These are phyloP conservation scores for Arion vulgaris DNA, from an alignment of 1,140 invertebrate species.

Conservation along the genomic window DNA sequence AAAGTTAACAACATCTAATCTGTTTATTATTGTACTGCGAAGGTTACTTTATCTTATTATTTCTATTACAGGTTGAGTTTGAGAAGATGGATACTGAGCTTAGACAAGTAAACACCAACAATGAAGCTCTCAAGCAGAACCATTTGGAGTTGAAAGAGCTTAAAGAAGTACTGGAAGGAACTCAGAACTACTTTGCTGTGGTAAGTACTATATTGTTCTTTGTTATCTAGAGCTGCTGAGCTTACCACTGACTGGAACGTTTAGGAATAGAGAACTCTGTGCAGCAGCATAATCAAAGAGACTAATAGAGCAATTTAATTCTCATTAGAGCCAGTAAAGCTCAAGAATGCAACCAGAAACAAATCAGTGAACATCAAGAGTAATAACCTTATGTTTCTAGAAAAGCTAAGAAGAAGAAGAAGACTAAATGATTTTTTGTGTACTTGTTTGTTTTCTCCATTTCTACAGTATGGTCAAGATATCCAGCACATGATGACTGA, in stretches of 20 bases:
- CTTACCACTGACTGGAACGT: not conserved
- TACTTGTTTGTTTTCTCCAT: no score
- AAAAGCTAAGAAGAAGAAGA: no score
- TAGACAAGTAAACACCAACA: conserved; percentile 86
- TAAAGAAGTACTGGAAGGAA: conserved; percentile 93
- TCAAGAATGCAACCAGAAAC: not conserved
- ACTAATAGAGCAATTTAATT: not conserved
- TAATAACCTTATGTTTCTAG: no score
- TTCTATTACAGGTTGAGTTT: conserved; percentile 60
- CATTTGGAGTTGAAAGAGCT: conserved; percentile 94
- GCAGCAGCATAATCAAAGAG: not conserved
- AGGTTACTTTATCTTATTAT: no score
- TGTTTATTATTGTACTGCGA: no score
- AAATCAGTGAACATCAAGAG: no score
- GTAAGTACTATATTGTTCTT: conserved; percentile 75
- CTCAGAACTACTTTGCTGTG: conserved; percentile 93
- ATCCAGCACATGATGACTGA: conserved; percentile 59
- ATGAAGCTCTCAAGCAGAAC: conserved; percentile 93
- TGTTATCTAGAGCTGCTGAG: no score
- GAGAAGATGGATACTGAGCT: conserved; percentile 71
- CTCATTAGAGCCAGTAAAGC: not conserved
- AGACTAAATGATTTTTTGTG: no score
- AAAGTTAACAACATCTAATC: no score
- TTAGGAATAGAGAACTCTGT: no score
- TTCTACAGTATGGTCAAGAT: conserved; percentile 51